These are phyloP conservation scores for Shargacucullia verbasci DNA, from an alignment of 2,888 invertebrate species.

Conservation along the genomic window DNA sequence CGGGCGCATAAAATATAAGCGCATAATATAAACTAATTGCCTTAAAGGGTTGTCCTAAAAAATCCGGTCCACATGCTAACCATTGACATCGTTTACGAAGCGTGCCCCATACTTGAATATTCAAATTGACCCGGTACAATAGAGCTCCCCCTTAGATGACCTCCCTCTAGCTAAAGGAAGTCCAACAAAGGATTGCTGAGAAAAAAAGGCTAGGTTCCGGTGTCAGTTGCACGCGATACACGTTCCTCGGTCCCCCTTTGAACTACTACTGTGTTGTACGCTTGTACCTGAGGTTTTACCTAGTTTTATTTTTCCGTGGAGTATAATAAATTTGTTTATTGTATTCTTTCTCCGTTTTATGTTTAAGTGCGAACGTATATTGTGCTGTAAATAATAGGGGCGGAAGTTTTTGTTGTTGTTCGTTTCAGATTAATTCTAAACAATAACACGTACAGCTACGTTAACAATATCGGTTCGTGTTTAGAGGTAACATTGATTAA, in stretches of 20 bases:
- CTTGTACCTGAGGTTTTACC: slow-evolving; percentile 49
- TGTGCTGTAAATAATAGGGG: slow-evolving; percentile 39
- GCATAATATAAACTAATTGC: slow-evolving; percentile 56
- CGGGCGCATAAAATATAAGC: slow-evolving; percentile 29
- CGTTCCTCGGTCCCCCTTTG: slow-evolving; percentile 55
- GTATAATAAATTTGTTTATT: slow-evolving; percentile 60
- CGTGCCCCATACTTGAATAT: slow-evolving; percentile 81
- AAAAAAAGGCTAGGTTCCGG: slow-evolving; percentile 81
- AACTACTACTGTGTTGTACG: slow-evolving; percentile 56
- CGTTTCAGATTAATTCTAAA: slow-evolving; percentile 24
- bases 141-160: slow-evolving; percentile 60
- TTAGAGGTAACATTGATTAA: slow-evolving; percentile 30
- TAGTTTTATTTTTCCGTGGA: slow-evolving; percentile 51
- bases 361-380: slow-evolving; percentile 43
- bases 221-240: slow-evolving; percentile 78
- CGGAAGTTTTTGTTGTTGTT: slow-evolving; percentile 19
- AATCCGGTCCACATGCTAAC: slow-evolving; percentile 51
- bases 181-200: slow-evolving; percentile 78
- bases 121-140: slow-evolving; percentile 81
- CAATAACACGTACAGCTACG: neutral
- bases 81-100: slow-evolving; percentile 75
- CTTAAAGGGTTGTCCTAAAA: slow-evolving; percentile 44
- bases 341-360: slow-evolving; percentile 52
- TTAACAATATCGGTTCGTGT: slow-evolving; percentile 16
- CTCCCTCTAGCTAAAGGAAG: slow-evolving; percentile 72